Evolutionary conservation across 2,797 vertebrate genomes (phyloP).

Genomic region (Diceros bicornis): DNA sequence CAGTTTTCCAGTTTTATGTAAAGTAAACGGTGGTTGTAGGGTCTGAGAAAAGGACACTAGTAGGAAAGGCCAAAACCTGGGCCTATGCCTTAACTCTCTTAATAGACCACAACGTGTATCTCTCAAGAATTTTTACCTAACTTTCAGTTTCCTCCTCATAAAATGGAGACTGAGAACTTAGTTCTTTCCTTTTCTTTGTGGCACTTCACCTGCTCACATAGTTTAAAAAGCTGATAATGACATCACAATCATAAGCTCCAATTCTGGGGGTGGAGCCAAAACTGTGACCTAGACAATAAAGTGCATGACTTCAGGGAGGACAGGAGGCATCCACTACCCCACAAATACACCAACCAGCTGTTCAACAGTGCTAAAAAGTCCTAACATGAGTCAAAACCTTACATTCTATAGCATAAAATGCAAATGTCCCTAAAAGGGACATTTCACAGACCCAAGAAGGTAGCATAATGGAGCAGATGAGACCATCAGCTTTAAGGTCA

Average conservation of each 20-base stretch:
- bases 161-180: slow-evolving; percentile 8
- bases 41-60: neutral
- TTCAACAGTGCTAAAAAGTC: neutral
- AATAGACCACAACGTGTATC: neutral
- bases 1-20: slow-evolving; percentile 15
- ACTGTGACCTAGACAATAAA: neutral
- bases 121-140: neutral
- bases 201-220: neutral
- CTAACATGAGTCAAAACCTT: neutral
- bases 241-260: neutral
- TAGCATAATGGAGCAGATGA: neutral
- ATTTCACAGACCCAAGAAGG: neutral
- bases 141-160: slow-evolving; percentile 1
- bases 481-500: neutral
- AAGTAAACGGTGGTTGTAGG: neutral
- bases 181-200: neutral
- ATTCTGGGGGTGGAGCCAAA: neutral
- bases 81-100: neutral
- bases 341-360: neutral
- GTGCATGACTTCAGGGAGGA: neutral
- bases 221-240: neutral
- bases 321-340: neutral
- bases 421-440: neutral
- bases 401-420: neutral
- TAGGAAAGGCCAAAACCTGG: neutral